Base-by-base conservation (phyloP, 64 coral and sea anemone species). In the Dendrophyllia cribrosa region DNA sequence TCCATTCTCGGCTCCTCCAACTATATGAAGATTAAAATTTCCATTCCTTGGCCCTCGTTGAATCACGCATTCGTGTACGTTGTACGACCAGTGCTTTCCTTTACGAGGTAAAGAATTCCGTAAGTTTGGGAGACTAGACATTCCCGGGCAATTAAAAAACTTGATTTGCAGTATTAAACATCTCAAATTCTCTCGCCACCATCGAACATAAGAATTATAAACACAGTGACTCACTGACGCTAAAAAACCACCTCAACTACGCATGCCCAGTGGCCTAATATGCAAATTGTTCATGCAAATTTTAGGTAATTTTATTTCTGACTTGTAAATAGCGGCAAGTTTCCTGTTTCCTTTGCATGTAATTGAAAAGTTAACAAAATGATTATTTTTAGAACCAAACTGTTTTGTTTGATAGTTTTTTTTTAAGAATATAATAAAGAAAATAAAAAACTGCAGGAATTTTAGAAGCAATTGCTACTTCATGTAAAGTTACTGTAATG, bases 1-100 rank as follows among this genome's bases (percentile, higher is more conserved):
- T 16, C 94, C 97, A 66, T 96, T 85, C 59, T 99, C 97, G 21
- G 97, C 97, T 44, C 97, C 97, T 64, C 97, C 97, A 47, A 94
- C 97, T 9, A 99, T 86, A 6, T 90, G 91, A 7, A 99, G 70
- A 48, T 94, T 96, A 72, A 99, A 96, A 23, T 86, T 92, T 76
- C 91, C 97, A 70, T 90, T 92, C 20, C 24, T 24, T 56, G 44
- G 65, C 0, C 88, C 90, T 45, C 88, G 87, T 10, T 49, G 58
- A 16, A 99, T 55, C 2, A 90, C 55, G 25, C 77, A 86, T 77
- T 96, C 97, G 21, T 80, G 83, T 14, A 99, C 97, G 66, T 85
- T 89, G 46, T 96, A 85, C 16, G 97, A 96, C 97, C 97, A 99
- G 23, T 99, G 97, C 70, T 91, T 97, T 67, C 59, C 70, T 94